Conservation (phyloP, 2,113 vertebrate genomes). For the Scalopus aquaticus region DNA sequence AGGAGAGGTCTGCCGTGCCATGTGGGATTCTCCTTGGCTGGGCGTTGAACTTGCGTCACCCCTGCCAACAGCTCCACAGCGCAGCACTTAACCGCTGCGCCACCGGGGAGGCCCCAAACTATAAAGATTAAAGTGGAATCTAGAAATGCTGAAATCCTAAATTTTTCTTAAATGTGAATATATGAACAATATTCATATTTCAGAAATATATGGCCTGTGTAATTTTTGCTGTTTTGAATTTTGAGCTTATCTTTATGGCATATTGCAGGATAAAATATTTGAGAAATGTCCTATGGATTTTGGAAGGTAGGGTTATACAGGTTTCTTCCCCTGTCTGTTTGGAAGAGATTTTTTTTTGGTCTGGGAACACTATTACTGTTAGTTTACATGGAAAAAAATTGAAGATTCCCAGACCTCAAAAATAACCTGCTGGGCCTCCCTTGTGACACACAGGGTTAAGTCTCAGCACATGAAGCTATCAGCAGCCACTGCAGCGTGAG, state of each 20-base stretch:
- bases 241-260: background rate
- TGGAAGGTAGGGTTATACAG: background rate
- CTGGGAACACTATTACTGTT: background rate
- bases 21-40: too few relatives aligned
- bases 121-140: conserved; percentile 18
- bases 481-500: too few relatives aligned
- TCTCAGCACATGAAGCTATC: background rate
- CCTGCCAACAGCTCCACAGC: too few relatives aligned
- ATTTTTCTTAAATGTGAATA: conserved; percentile 20
- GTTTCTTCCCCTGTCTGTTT: background rate
- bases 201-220: background rate
- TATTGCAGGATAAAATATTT: conserved; percentile 33
- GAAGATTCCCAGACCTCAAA: background rate
- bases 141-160: conserved; percentile 6
- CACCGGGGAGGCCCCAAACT: too few relatives aligned
- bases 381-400: background rate
- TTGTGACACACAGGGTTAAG: too few relatives aligned
- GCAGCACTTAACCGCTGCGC: too few relatives aligned
- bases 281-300: background rate
- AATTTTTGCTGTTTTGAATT: background rate
- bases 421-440: too few relatives aligned
- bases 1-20: too few relatives aligned
- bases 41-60: too few relatives aligned
- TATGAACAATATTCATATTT: background rate
- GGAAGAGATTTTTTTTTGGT: background rate